Evolutionary conservation across 2,113 vertebrate genomes (phyloP).

Genomic region (Gnathonemus echidnorhynchus): DNA sequence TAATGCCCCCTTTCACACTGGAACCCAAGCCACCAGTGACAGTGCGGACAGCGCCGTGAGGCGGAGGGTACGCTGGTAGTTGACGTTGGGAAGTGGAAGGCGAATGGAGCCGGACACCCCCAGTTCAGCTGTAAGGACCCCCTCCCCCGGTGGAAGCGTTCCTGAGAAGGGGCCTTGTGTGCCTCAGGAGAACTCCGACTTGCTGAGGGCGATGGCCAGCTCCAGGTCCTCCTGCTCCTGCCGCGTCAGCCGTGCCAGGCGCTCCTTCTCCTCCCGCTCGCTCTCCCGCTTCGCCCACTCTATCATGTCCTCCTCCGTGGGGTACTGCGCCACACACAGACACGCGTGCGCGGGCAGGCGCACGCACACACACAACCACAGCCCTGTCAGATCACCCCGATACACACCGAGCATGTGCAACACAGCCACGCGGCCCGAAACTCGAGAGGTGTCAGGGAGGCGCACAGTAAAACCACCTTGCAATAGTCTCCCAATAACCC

Average conservation of each 20-base stretch:
- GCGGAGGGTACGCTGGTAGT: neutral
- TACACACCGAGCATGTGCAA: neutral
- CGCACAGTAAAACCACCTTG: neutral
- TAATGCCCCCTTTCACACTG: neutral
- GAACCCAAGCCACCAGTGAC: neutral
- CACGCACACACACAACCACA: slow-evolving; percentile 24
- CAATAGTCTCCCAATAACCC: neutral
- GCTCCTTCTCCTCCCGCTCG: slow-evolving; percentile 90
- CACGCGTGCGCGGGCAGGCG: slow-evolving; percentile 40
- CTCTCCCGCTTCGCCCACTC: slow-evolving; percentile 98
- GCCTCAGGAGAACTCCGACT: slow-evolving; percentile 92
- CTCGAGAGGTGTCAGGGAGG: neutral
- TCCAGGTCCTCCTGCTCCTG: slow-evolving; percentile 98
- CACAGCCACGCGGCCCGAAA: neutral
- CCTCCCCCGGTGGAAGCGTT: slow-evolving; percentile 47
- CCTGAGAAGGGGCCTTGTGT: neutral
- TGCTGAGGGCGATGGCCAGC: slow-evolving; percentile 97
- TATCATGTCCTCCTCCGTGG: slow-evolving; percentile 97
- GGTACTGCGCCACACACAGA: slow-evolving; percentile 68
- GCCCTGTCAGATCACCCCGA: slow-evolving; percentile 15
- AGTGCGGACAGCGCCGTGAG: neutral
- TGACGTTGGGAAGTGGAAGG: neutral
- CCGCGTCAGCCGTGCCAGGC: slow-evolving; percentile 84
- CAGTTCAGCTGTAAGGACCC: slow-evolving; percentile 26
- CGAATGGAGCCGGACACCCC: neutral